These are phyloP conservation scores for Syngnathus scovelli DNA, from an alignment of 2,113 vertebrate genomes.

Conservation along the genomic window DNA sequence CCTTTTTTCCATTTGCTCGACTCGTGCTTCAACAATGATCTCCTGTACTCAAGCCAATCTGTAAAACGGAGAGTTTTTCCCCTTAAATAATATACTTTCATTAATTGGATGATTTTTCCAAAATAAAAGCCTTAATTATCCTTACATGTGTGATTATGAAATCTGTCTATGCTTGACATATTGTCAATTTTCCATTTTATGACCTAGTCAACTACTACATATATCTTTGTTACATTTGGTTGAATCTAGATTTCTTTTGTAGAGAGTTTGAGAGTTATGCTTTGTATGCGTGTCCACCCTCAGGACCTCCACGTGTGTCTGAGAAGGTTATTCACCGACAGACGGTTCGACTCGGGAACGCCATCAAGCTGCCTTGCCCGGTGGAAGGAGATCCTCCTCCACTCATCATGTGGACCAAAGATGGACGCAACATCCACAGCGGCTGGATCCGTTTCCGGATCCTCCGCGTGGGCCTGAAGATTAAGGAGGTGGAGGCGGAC, in stretches of 20 bases:
- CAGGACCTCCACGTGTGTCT: slow-evolving; percentile 87
- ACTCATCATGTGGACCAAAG: slow-evolving; percentile 98
- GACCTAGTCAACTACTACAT: no score
- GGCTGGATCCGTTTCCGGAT: slow-evolving; percentile 93
- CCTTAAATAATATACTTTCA: not conserved
- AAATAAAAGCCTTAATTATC: not conserved
- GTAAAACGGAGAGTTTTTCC: not conserved
- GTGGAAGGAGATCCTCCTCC: slow-evolving; percentile 94
- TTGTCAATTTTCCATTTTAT: not conserved
- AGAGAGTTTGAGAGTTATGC: not conserved
- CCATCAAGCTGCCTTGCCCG: slow-evolving; percentile 87
- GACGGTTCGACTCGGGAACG: slow-evolving; percentile 82
- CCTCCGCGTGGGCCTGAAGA: slow-evolving; percentile 86
- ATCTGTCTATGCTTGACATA: not conserved
- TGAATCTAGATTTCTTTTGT: not conserved
- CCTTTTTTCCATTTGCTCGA: slow-evolving; percentile 1
- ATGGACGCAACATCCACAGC: slow-evolving; percentile 88
- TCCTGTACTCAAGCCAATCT: not conserved
- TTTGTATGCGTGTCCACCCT: slow-evolving; percentile 4
- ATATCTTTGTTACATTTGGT: not conserved
- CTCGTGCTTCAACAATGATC: not conserved
- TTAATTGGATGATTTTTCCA: not conserved
- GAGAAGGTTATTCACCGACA: slow-evolving; percentile 88
- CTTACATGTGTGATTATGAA: not conserved
- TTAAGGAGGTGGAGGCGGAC: slow-evolving; percentile 89